phyloP scores from a whole-genome alignment of 2,797 vertebrate genomes.

The Xiphophorus birchmanni region DNA sequence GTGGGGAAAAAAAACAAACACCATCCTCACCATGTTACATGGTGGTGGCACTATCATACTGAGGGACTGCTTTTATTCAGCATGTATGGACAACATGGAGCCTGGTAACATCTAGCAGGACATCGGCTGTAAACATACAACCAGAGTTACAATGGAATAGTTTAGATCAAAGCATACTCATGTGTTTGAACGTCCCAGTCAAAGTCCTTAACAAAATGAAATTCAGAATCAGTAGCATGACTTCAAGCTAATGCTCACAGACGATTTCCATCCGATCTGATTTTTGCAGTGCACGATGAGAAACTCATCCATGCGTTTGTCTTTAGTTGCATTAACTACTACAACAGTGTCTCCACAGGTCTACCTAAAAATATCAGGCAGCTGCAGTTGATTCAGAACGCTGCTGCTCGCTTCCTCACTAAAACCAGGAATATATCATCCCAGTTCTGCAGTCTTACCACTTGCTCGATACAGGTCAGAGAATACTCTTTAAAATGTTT shows the following conservation, averaged over 20 bases:
- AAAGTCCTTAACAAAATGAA: neutral
- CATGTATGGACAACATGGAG: neutral
- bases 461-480: neutral
- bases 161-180: neutral
- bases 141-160: neutral
- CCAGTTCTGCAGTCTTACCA: too few relatives aligned
- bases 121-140: neutral
- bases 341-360: neutral
- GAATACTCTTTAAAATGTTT: neutral
- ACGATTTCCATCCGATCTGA: neutral
- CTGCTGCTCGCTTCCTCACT: neutral
- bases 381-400: neutral
- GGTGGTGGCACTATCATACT: neutral
- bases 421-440: neutral
- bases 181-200: neutral
- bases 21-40: neutral
- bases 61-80: neutral
- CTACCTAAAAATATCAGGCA: neutral
- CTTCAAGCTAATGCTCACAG: neutral
- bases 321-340: neutral
- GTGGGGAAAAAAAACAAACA: neutral
- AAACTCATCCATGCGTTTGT: neutral
- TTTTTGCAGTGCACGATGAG: neutral
- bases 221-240: neutral
- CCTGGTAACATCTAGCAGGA: neutral